Evolutionary conservation across 2,113 vertebrate genomes (phyloP), one percentile per base, ranked within the genome.

Genomic region (Camelus dromedarius): DNA sequence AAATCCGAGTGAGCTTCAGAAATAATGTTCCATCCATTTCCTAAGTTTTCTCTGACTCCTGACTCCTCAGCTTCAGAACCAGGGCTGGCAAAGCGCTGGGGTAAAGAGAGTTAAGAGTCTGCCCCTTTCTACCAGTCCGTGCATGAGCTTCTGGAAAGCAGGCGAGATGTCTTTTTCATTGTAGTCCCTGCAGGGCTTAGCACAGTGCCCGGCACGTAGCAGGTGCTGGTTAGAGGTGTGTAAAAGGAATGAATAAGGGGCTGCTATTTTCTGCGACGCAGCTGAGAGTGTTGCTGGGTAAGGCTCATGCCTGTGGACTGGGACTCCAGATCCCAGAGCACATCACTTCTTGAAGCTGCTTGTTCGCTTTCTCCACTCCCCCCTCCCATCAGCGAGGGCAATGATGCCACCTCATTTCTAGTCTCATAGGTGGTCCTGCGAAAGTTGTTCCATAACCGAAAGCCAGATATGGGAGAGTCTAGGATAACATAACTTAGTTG

Each of bases 301-400:
- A 26, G 18, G 8, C 70, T 2, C 13, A 26, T 1, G 70, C 46
- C 24, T 1, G 13, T 19, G 19, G 73, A 12, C 18, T 42, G 32
- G 26, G n/a, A 35, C 54, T 13, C 46, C 6, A 15, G 66, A 70
- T 3, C 54, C 28, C 32, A 35, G 82, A 54, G 56, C 38, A 52
- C 1, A 2, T 19, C n/a, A 0, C 3, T 28, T 10, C 16, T 38
- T n/a, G 38, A 11, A 10, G 22, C 14, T 14, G 58, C 30, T 54
- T 14, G 6, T 30, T 48, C 15, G 58, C 50, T 16, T 24, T 56
- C 20, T 26, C 8, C 1, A 4, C 3, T 30, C 6, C 12, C 9
- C 0, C 3, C 8, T 8, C 22, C 2, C 28, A 28, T 13, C 12
- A 19, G 38, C 8, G 14, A 77, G 30, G 42, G 14, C 15, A 35